Conservation (phyloP, 2,113 vertebrate genomes). For the Pongo abelii region DNA sequence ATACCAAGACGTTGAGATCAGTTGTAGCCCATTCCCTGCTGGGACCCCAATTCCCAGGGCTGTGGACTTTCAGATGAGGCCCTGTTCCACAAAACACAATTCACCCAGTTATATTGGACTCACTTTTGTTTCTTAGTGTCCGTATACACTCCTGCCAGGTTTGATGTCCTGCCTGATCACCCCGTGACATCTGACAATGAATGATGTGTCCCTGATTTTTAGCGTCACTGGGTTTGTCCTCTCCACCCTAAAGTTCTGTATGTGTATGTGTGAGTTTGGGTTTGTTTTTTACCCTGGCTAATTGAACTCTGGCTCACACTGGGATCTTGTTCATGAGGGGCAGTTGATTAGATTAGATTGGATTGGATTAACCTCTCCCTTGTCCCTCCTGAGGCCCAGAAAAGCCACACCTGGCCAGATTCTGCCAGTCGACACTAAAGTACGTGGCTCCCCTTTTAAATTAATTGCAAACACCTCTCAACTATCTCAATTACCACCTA, state of each 20-base stretch:
- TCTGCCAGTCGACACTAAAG: neutral
- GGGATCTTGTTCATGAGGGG: neutral
- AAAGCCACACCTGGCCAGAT: neutral
- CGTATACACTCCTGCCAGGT: neutral
- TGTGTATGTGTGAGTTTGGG: neutral
- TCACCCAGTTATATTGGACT: neutral
- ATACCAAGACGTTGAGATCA: neutral
- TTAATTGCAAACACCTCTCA: neutral
- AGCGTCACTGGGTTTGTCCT: neutral
- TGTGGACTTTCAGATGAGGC: neutral
- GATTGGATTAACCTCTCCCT: neutral
- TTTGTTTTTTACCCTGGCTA: neutral
- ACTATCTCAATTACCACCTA: neutral
- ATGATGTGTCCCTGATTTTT: neutral
- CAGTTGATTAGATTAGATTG: neutral
- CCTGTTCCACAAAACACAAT: neutral
- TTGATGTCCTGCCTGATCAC: neutral
- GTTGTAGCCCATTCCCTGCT: neutral
- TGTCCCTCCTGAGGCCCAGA: neutral
- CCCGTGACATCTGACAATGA: neutral
- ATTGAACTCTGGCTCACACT: neutral
- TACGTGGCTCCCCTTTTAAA: neutral
- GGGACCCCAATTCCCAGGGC: neutral
- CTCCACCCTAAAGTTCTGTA: neutral
- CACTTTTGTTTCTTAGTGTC: neutral